A percentile compares a stretch with the other conserved stretches of the same genome.
Evolutionary conservation across 2,113 vertebrate genomes (phyloP).

Genomic region (Myxocyprinus asiaticus): DNA sequence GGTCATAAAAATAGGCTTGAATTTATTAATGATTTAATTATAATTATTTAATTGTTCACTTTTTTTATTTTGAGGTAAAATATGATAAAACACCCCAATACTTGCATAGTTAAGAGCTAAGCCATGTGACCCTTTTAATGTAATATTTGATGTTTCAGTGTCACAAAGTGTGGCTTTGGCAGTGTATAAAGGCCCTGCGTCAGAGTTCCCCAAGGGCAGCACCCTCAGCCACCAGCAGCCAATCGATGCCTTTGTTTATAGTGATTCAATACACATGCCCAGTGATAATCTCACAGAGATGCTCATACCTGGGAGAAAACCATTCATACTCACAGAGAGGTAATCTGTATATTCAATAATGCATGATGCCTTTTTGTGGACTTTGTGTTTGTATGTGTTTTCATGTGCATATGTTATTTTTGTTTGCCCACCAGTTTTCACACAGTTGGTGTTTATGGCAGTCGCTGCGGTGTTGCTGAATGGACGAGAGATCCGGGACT

Average conservation of each 20-base stretch:
- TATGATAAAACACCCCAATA: too few relatives aligned
- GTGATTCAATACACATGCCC: constrained; percentile 60
- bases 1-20: too few relatives aligned
- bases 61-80: too few relatives aligned
- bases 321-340: constrained; percentile 71
- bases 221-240: constrained; percentile 68
- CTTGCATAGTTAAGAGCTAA: too few relatives aligned
- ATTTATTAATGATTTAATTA: too few relatives aligned
- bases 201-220: constrained; percentile 65
- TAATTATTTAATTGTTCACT: too few relatives aligned
- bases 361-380: not conserved
- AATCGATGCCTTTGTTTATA: constrained; percentile 76
- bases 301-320: constrained; percentile 73
- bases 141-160: constrained; percentile 52
- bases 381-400: not conserved
- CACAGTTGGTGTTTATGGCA: constrained; percentile 67
- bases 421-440: constrained; percentile 6
- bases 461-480: constrained; percentile 76
- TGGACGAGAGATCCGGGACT: constrained; percentile 72
- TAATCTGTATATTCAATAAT: constrained; percentile 35
- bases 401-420: not conserved
- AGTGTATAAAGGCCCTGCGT: constrained; percentile 67
- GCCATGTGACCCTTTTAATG: not conserved
- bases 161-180: constrained; percentile 72
- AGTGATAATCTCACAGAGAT: constrained; percentile 72